Base-by-base conservation (phyloP, 1,140 invertebrate genomes). In the Andrena cerasifolii region DNA sequence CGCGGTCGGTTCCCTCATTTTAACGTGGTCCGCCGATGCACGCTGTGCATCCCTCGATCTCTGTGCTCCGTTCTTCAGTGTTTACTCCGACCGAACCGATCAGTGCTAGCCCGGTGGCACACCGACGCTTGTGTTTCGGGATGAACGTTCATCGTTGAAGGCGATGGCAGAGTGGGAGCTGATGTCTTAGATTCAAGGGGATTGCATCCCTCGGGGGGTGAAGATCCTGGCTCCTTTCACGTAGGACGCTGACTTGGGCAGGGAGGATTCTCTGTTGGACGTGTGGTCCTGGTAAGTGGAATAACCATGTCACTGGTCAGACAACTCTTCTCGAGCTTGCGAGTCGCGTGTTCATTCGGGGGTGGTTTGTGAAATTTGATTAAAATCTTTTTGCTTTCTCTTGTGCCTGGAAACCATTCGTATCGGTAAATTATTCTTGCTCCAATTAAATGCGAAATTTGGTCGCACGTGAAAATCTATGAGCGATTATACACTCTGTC, bases 1-100 rank as follows among this genome's bases (percentile, higher is more conserved):
- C 90, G 88, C 89, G 81, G 79, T 54, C 77, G 72, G 79, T 79
- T 77, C 67, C 79, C 86, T 90, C 91, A 91, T 88, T 92, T 90
- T 84, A 89, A 89, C 90, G 81, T 82, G 89, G 85, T 87, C 85
- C 84, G 75, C 65, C 86, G 88, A 80, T 80, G 75, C 80, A 82
- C 81, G 84, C 78, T 78, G 79, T 70, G 67, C n/a, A n/a, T n/a
- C 66, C 72, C 73, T n/a, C n/a, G 62, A 79, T 59, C 65, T 79
- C 80, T 78, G 71, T 68, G 72, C 54, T 67, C 68, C 45, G 36
- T 36, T 61, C 66, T 63, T 58, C 62, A 61, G 76, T 84, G 65
- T 65, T 61, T 63, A 12, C 16, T 61, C 56, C 59, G 80, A 65
- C 56, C 59, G 45, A 28, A 56, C 43, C 51, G 65, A n/a, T 28